Evolutionary conservation across 2,888 invertebrate species (phyloP).

Genomic region (Melanotus villosus): DNA sequence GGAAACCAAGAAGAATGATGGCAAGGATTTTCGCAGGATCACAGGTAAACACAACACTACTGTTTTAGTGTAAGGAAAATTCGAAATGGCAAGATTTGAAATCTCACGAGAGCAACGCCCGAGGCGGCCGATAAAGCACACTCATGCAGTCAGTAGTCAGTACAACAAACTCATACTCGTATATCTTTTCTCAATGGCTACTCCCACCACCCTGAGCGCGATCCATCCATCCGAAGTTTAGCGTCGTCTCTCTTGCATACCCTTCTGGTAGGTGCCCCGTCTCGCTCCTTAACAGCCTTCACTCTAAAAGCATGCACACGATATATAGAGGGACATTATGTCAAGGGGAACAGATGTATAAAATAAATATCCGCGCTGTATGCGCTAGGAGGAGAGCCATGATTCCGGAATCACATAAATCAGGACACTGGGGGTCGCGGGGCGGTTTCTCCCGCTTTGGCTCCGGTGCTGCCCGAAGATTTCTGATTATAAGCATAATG

Average conservation of each 20-base stretch:
- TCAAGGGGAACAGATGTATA: constrained; percentile 75
- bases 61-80: constrained; percentile 37
- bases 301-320: constrained; percentile 75
- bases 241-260: constrained; percentile 52
- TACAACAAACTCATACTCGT: constrained; percentile 71
- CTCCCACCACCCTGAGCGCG: constrained; percentile 61
- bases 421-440: constrained; percentile 68
- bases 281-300: constrained; percentile 70
- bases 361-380: constrained; percentile 73
- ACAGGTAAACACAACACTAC: constrained; percentile 15
- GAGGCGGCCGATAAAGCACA: constrained; percentile 61
- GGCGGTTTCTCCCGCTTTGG: constrained; percentile 48
- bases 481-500: constrained; percentile 36
- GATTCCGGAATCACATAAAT: constrained; percentile 76
- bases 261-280: constrained; percentile 49
- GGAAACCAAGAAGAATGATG: no score
- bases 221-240: constrained; percentile 61
- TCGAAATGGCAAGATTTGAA: constrained; percentile 45
- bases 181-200: constrained; percentile 70
- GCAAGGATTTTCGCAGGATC: constrained; percentile 1
- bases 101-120: constrained; percentile 55
- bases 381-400: constrained; percentile 70
- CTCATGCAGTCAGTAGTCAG: constrained; percentile 63
- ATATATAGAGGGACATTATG: constrained; percentile 79
- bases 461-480: constrained; percentile 40